Evolutionary conservation across 2,797 vertebrate species (phyloP).

Genomic region (Sebastes hubbsi): DNA sequence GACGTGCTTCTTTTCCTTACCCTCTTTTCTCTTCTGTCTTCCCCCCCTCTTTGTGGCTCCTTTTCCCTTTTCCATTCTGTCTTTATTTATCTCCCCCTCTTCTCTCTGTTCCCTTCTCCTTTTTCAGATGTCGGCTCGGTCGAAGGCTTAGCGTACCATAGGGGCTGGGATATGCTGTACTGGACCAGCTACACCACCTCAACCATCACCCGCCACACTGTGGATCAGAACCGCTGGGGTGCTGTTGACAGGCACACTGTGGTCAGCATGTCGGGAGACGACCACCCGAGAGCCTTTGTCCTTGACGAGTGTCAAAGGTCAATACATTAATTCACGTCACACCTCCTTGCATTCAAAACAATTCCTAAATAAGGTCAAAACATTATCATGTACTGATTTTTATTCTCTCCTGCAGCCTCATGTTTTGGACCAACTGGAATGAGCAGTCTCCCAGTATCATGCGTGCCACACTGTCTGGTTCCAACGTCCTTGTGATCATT

Average conservation of each 20-base stretch:
- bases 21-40: not conserved
- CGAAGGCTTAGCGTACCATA: slow-evolving; percentile 96
- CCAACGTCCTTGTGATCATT: slow-evolving; percentile 94
- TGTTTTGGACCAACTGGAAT: slow-evolving; percentile 99
- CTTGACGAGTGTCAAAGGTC: slow-evolving; percentile 97
- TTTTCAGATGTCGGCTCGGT: slow-evolving; percentile 93
- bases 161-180: slow-evolving; percentile 95
- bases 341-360: not conserved
- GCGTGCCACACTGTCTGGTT: slow-evolving; percentile 90
- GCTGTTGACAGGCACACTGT: slow-evolving; percentile 94
- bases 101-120: slow-evolving; percentile 15
- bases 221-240: slow-evolving; percentile 90
- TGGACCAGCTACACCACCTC: slow-evolving; percentile 99
- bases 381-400: not conserved
- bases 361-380: not conserved
- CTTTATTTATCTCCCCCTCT: not conserved
- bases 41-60: not conserved
- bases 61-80: not conserved
- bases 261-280: slow-evolving; percentile 97
- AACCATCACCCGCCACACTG: slow-evolving; percentile 94
- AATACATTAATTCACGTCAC: slow-evolving; percentile 37
- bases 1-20: slow-evolving; percentile 42
- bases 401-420: slow-evolving; percentile 82
- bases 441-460: slow-evolving; percentile 98
- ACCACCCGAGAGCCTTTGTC: slow-evolving; percentile 96